Base-by-base conservation (phyloP, 2,888 invertebrate genomes). In the Stenolophus ochropezus region DNA sequence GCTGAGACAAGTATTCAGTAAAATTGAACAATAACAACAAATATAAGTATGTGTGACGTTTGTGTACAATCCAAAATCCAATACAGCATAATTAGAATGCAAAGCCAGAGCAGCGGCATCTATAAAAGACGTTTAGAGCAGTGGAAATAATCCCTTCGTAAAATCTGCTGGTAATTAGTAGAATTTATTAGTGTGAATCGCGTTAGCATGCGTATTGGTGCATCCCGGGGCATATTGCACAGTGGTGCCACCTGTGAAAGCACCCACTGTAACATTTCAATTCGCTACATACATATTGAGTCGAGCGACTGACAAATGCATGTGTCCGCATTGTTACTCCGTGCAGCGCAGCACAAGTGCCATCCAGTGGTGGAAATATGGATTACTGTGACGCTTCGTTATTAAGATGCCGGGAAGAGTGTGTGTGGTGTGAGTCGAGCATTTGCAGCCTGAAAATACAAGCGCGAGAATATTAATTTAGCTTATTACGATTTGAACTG, bases 261-360 rank as follows among this genome's bases (percentile, higher is more conserved):
- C 61, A 61, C 58, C 23, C 23, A 42, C 61, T 11, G 77, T 77
- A 42, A 77, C 77, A 77, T 77, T 77, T 77, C 77, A 77, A 77
- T 77, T 77, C 77, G 77, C 77, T 77, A 77, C 77, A 77, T 77
- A 77, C 77, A 77, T 77, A 77, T 77, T 77, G 77, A 56, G 61
- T 77, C 56, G 33, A 42, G 58, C 77, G 21, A 77, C 77, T 77
- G 77, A 77, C 77, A 77, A 77, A 77, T 77, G 61, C 77, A 77
- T 61, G 23, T 77, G 77, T 77, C 58, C 61, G 61, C 61, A 61
- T 56, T 61, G 77, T 77, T 58, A 58, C 33, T 58, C 18, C 16
- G 56, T 20, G 56, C 33, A 11, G 11, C 33, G 33, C 33, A 11
- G 33, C 33, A 42, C 33, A 42, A 42, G 33, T 42, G 33, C 33